Evolutionary conservation across 2,113 vertebrate species (phyloP), one percentile per base, ranked within the genome.

Genomic region (Spea bombifrons): DNA sequence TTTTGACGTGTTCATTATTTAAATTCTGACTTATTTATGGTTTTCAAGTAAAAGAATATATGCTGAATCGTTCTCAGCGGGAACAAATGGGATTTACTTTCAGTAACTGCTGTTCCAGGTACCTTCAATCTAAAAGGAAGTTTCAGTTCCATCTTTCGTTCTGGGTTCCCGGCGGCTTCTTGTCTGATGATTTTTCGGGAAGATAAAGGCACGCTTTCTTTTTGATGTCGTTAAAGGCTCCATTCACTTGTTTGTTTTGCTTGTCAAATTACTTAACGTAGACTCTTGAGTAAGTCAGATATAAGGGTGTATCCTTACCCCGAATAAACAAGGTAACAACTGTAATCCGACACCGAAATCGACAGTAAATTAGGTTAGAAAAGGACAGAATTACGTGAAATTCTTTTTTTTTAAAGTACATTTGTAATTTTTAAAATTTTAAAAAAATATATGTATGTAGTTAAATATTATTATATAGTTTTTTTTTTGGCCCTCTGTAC

Each of bases 211-310:
- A 65, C 65, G 0, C 55, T 73, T n/a, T 30, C 76, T 72, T 76
- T 87, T 86, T 78, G 80, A 68, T 83, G 85, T 73, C 4, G 7
- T 73, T 7, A 81, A 85, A 81, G 76, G 16, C 73, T 81, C 47
- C 80, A 83, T 81, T 83, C 71, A 30, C 70, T 72, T 83, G 83
- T 81, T 85, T 84, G 30, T 75, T 69, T 84, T 81, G 67, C 72
- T 81, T 83, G 81, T 30, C 80, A 12, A 68, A 82, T 84, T 0
- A 67, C 78, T 73, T 70, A 68, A 0, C 80, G 43, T 3, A 1
- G 74, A 67, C 72, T 77, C 71, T 63, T 44, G 83, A 66, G 74
- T 66, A 5, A 63, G 75, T 3, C 75, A 79, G 82, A 64, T 57
- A 53, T 52, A 5, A 68, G 3, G 1, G 83, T 78, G 3, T 84